Evolutionary conservation across 2,113 vertebrate species (phyloP), one percentile per base, ranked within the genome.

Genomic region (Ciconia boyciana): DNA sequence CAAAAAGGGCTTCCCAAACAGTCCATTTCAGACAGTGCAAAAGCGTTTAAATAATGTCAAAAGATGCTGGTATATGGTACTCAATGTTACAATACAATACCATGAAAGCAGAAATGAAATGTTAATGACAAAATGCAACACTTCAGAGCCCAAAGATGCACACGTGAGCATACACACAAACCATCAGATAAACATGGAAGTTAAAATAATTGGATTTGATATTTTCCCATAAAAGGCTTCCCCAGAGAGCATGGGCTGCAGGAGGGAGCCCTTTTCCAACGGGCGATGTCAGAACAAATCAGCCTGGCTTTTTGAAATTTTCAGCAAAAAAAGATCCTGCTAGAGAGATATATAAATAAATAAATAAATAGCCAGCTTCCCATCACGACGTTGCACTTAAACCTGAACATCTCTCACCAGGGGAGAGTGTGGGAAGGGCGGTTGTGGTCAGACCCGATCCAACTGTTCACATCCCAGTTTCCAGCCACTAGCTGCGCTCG

Each of bases 201-300:
- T 57, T 46, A 72, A 86, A 86, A 75, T 16, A 28, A 75, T 10
- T 58, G 43, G 41, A 81, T 90, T 72, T 77, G 52, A 20, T 81
- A 36, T 41, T 92, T 93, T 71, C 79, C 88, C 88, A 51, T 64
- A 83, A 90, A 93, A 72, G 87, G 88, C 64, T 83, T 83, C 88
- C 72, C 69, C 61, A 54, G 68, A 65, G 69, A 90, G 39, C 64
- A 29, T 0, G 1, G 68, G 39, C 62, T 62, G 68, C 11, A 3
- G 76, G 43, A 88, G n/a, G 76, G 68, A 80, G 32, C 43, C 43
- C 29, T 46, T 34, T 60, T 83, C 82, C 92, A 93, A 21, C 0
- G 0, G 54, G 79, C 9, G 1, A 46, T 10, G 28, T 52, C 68
- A 83, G 58, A 70, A 81, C 34, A n/a, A 34, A 92, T 29, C 58